These are phyloP conservation scores for Melanostoma mellinum DNA, from an alignment of 2,888 invertebrate species.

Conservation along the genomic window DNA sequence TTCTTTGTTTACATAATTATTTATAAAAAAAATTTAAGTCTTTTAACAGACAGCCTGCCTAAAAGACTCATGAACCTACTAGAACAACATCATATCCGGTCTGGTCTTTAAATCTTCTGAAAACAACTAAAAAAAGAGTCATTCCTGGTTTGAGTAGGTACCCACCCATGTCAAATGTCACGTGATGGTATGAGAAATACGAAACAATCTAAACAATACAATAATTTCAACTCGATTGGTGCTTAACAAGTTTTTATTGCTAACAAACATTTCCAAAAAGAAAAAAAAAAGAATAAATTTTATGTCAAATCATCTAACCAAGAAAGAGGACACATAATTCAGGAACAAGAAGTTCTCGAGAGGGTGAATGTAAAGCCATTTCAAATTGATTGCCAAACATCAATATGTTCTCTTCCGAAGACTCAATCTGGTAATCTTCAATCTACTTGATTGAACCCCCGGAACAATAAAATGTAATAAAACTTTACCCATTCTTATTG, in stretches of 20 bases:
- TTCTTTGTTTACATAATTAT: too few species aligned
- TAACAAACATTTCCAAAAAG: background rate
- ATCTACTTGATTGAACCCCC: conserved; percentile 12
- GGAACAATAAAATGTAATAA: conserved; percentile 29
- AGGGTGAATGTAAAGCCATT: background rate
- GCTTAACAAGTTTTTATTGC: background rate
- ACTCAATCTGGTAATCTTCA: conserved; percentile 15
- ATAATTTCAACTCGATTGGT: background rate
- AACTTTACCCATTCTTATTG: background rate
- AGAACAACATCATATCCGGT: too few species aligned
- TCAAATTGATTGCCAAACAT: conserved; percentile 22
- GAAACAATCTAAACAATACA: too few species aligned
- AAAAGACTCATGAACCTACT: too few species aligned
- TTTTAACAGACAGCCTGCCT: too few species aligned
- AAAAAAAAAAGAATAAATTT: background rate
- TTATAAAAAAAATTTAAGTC: too few species aligned
- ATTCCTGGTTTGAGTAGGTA: too few species aligned
- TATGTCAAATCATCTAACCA: background rate
- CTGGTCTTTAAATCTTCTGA: too few species aligned
- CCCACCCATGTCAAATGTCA: too few species aligned
- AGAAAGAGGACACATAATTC: background rate
- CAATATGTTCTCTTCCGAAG: conserved; percentile 12
- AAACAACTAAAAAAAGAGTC: too few species aligned
- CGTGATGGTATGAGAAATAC: too few species aligned
- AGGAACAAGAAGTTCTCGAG: background rate